Evolutionary conservation across 2,113 vertebrate genomes (phyloP).

Genomic region (Gorsachius goisagi): DNA sequence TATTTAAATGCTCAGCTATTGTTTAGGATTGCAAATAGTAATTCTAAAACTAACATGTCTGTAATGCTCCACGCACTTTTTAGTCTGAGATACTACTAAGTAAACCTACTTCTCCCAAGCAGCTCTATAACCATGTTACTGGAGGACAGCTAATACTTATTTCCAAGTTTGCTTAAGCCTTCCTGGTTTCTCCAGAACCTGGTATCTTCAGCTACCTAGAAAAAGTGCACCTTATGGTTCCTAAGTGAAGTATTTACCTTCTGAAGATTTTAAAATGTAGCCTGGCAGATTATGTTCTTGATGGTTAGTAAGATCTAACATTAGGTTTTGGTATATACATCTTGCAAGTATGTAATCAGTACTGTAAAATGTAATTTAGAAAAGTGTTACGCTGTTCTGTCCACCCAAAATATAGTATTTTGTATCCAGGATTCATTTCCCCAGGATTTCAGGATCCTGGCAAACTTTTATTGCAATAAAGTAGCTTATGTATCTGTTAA

Average conservation of each 20-base stretch:
- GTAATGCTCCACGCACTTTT: not conserved
- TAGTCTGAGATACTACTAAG: not conserved
- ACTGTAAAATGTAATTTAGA: not conserved
- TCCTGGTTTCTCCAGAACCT: not conserved
- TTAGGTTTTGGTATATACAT: not conserved
- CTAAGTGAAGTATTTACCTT: not conserved
- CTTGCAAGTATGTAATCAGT: not conserved
- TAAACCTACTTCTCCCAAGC: not conserved
- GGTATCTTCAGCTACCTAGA: not conserved
- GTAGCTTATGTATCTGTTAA: not conserved
- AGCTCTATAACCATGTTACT: not conserved
- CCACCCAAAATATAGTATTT: not conserved
- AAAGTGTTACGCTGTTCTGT: not conserved
- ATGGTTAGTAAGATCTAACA: not conserved
- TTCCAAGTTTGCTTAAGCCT: not conserved
- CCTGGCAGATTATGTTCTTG: not conserved
- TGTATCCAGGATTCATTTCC: not conserved
- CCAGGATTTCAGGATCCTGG: not conserved
- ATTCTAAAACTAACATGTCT: not conserved
- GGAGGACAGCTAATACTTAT: not conserved
- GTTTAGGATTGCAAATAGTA: not conserved
- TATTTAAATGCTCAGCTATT: not conserved
- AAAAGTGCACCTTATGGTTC: not conserved
- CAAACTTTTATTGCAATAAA: not conserved
- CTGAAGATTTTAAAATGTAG: not conserved